Base-by-base conservation (phyloP, 2,888 invertebrate genomes). In the Eugnorisma glareosa region DNA sequence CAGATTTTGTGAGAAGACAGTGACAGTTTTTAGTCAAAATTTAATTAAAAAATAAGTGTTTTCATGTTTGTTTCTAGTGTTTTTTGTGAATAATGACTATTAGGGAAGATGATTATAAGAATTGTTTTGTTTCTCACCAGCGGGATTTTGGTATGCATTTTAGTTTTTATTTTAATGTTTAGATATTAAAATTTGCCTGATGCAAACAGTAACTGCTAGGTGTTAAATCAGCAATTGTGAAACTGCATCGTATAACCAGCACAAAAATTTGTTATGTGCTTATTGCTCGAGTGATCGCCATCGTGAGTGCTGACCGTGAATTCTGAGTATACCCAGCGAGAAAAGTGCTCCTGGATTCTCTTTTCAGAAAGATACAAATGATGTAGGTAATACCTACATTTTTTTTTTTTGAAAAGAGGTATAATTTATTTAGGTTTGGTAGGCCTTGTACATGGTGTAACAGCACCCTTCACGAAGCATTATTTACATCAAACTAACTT, bases 51-150 rank as follows among this genome's bases (percentile, higher is more conserved):
- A 48, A 37, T n/a, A 28, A 43, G 15, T 63, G 21, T 40, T 75
- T 74, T 69, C 73, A 75, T 83, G 68, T 69, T 67, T 40, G 48
- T 21, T 71, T 70, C 24, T 37, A 75, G 63, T 74, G n/a, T 67
- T 40, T 64, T 40, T 61, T 75, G 82, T 90, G 78, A 88, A 89
- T 69, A 82, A 91, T 89, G 89, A 79, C 31, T 73, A 43, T 54
- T 28, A 71, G 45, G 75, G 75, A 88, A 82, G 73, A 91, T 90
- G 88, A 82, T 81, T 82, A 73, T 77, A 72, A 69, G 18, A 72
- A 69, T 86, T 64, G 72, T 86, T 68, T 76, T 87, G 24, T 79
- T 86, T 70, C 79, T 70, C 28, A 74, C 88, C 7, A 78, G 51
- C 13, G 28, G 71, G 54, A 28, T 85, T 7, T 67, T 86, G 87